A percentile compares a stretch with the other conserved stretches of the same genome.
phyloP scores from a whole-genome alignment of 2,888 invertebrate genomes.

The Epicampocera succincta region DNA sequence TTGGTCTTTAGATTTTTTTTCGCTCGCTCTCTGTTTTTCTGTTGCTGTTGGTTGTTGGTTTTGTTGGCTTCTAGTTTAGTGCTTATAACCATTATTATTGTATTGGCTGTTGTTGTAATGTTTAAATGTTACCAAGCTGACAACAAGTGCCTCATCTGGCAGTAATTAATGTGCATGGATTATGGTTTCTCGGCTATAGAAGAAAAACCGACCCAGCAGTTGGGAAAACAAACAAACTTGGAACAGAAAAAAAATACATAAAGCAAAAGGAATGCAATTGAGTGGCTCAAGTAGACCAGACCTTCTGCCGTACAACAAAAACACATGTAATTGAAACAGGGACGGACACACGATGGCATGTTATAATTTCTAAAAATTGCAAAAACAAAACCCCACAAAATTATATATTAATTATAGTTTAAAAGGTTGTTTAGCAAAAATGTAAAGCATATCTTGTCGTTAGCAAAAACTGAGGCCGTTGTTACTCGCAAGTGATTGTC shows the following conservation, averaged over 20 bases:
- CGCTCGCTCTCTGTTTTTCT: conserved; percentile 4
- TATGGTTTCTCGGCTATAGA: conserved; percentile 41
- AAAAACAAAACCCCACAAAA: conserved; percentile 10
- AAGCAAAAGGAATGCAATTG: conserved; percentile 54
- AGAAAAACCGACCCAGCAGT: conserved; percentile 4
- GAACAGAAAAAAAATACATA: neutral
- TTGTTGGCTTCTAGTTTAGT: conserved; percentile 13
- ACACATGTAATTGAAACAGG: conserved; percentile 31
- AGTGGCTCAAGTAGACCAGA: conserved; percentile 56
- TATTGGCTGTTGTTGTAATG: conserved; percentile 29
- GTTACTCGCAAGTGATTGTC: conserved; percentile 5
- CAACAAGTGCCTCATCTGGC: conserved; percentile 69
- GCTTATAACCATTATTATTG: conserved; percentile 17
- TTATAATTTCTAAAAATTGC: conserved; percentile 52
- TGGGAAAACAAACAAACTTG: conserved; percentile 27
- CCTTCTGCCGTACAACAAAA: conserved; percentile 59
- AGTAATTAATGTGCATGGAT: conserved; percentile 68
- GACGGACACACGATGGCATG: conserved; percentile 21
- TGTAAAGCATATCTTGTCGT: conserved; percentile 8
- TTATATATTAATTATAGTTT: conserved; percentile 60
- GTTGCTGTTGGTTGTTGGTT: conserved; percentile 18
- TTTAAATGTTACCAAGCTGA: conserved; percentile 62
- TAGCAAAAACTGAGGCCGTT: neutral
- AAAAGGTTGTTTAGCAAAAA: conserved; percentile 45
- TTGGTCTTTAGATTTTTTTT: conserved; percentile 62